Conservation (phyloP, 1,140 invertebrate species). For the Agrypnia vestita region DNA sequence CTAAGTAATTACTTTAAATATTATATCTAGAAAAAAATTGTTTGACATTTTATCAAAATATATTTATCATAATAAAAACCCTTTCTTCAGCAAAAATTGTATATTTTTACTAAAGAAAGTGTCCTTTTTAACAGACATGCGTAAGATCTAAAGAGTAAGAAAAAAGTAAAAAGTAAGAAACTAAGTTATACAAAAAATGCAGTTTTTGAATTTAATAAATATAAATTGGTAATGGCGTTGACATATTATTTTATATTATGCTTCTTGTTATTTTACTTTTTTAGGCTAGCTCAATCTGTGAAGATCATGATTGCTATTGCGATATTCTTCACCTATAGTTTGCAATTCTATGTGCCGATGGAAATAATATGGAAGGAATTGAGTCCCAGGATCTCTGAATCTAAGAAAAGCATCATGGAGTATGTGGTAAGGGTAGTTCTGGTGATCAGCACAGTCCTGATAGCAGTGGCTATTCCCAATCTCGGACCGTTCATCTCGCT, state of each 20-base stretch:
- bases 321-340: slow-evolving; percentile 93
- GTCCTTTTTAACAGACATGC: no score
- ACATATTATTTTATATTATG: slow-evolving; percentile 1
- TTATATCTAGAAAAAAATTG: no score
- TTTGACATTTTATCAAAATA: no score
- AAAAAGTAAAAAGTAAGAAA: no score
- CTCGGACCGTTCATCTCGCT: slow-evolving; percentile 94
- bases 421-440: slow-evolving; percentile 76
- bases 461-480: slow-evolving; percentile 90
- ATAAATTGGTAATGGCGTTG: no score
- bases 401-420: slow-evolving; percentile 76
- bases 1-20: no score
- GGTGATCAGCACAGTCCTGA: slow-evolving; percentile 78
- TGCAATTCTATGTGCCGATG: slow-evolving; percentile 98
- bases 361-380: slow-evolving; percentile 93
- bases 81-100: no score
- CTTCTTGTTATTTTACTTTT: slow-evolving; percentile 63
- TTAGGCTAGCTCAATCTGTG: slow-evolving; percentile 88
- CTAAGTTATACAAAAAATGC: no score
- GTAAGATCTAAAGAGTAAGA: no score
- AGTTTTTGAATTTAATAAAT: no score
- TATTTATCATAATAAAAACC: no score
- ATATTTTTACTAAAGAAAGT: no score
- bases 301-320: slow-evolving; percentile 94
- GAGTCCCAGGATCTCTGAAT: slow-evolving; percentile 75